Percentiles rank a stretch among this genome's conserved stretches.
These are phyloP conservation scores for Caenorhabditis becei DNA, from an alignment of 2,888 invertebrate genomes.

Conservation along the genomic window DNA sequence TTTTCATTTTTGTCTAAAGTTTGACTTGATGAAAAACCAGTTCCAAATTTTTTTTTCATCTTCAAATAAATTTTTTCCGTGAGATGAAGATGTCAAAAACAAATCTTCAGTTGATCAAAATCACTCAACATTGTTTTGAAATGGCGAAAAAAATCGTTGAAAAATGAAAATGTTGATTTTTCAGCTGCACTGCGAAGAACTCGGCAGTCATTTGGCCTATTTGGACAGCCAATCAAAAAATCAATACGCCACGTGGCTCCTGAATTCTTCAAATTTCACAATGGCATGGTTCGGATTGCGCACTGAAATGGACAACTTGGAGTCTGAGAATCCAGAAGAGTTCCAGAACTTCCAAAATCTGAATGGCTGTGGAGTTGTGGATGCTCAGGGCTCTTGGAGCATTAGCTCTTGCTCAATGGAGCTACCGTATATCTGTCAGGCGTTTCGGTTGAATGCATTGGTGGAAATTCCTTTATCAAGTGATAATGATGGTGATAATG, in stretches of 20 bases:
- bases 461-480: conserved; percentile 23
- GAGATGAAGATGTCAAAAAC: too few species aligned
- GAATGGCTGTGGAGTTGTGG: conserved; percentile 36
- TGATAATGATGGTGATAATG: too few species aligned
- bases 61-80: too few species aligned
- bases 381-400: conserved; percentile 35
- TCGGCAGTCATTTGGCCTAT: conserved; percentile 40
- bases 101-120: too few species aligned
- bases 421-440: conserved; percentile 50
- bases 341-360: conserved; percentile 24
- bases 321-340: not conserved
- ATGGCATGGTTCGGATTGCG: conserved; percentile 45
- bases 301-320: conserved; percentile 3
- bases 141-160: too few species aligned
- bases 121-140: too few species aligned
- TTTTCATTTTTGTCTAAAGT: too few species aligned
- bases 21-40: too few species aligned
- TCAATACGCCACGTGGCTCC: conserved; percentile 18
- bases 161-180: not conserved
- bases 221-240: conserved; percentile 51
- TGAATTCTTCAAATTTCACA: conserved; percentile 5
- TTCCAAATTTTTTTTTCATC: too few species aligned
- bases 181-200: conserved; percentile 39
- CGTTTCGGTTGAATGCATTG: conserved; percentile 36
- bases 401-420: conserved; percentile 33